Percentiles rank a stretch among this genome's conserved stretches.
phyloP scores from a whole-genome alignment of 2,113 vertebrate species.

The Psilopsiagon aurifrons region DNA sequence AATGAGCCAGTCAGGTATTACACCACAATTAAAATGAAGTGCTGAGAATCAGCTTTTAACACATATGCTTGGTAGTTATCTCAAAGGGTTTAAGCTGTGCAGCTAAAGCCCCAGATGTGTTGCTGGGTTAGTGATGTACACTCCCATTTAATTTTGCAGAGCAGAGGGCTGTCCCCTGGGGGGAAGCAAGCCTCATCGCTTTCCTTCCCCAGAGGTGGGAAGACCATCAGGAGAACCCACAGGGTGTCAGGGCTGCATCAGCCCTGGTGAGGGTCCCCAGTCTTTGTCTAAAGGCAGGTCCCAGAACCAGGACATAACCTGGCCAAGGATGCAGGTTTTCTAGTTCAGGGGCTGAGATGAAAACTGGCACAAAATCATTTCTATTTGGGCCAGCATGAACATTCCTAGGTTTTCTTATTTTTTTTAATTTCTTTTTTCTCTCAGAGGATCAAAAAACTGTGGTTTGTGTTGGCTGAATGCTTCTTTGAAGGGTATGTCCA shows the following conservation, averaged over 20 bases:
- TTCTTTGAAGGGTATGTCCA: not conserved
- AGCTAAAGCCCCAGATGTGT: not conserved
- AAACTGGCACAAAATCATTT: not conserved
- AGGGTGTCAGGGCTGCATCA: not conserved
- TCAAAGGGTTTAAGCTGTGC: not conserved
- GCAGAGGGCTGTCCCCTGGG: not conserved
- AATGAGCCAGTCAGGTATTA: not conserved
- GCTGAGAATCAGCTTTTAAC: not conserved
- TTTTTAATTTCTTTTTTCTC: not conserved
- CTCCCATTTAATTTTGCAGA: not conserved
- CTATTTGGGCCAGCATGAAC: not conserved
- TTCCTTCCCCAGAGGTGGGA: not conserved
- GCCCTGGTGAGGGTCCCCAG: not conserved
- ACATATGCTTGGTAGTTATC: not conserved
- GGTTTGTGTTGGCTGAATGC: not conserved
- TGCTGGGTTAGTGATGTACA: accelerated
- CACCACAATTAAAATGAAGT: not conserved
- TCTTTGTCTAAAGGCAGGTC: accelerated
- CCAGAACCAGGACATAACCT: not conserved
- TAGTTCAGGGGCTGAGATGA: not conserved
- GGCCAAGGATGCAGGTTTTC: not conserved
- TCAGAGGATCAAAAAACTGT: not conserved
- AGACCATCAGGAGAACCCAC: accelerated
- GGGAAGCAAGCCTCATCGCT: not conserved
- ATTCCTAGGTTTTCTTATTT: not conserved